Evolutionary conservation across 2,797 vertebrate genomes (phyloP).

Genomic region (Phrynocephalus guinanensis): DNA sequence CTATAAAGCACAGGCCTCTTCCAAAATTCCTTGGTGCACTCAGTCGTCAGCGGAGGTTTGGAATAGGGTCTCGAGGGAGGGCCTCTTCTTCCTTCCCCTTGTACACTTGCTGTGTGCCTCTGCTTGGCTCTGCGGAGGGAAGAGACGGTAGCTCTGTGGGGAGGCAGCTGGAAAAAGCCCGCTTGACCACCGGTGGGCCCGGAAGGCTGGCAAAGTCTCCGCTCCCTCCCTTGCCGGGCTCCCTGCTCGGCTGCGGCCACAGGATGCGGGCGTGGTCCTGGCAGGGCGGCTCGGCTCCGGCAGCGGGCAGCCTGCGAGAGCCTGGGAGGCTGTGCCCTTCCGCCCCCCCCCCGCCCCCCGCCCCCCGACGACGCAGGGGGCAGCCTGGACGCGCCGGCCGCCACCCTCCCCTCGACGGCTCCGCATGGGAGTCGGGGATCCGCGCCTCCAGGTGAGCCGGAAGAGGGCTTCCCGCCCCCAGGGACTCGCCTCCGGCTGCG

Average conservation of each 20-base stretch:
- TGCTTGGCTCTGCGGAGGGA: not conserved
- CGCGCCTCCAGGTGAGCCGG: slow-evolving; percentile 40
- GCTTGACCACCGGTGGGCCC: too few species aligned
- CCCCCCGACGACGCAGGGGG: too few species aligned
- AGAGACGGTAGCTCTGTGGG: not conserved
- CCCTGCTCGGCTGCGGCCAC: not conserved
- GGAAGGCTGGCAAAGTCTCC: too few species aligned
- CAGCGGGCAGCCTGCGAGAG: not conserved
- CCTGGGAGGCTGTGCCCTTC: too few species aligned
- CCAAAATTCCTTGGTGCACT: too few species aligned
- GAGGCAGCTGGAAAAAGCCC: too few species aligned
- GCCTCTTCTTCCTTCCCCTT: too few species aligned
- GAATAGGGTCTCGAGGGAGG: too few species aligned
- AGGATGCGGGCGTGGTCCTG: not conserved
- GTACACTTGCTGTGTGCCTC: not conserved
- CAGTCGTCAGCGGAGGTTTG: not conserved
- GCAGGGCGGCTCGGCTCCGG: not conserved
- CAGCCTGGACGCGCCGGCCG: not conserved
- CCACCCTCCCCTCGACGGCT: not conserved
- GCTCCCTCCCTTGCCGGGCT: not conserved
- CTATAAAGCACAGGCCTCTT: not conserved
- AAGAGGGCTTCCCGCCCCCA: not conserved
- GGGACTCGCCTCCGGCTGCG: not conserved
- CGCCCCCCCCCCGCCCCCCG: too few species aligned
- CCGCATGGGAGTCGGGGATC: slow-evolving; percentile 9